Evolutionary conservation across 2,797 vertebrate genomes (phyloP).

Genomic region (Prunella strophiata): DNA sequence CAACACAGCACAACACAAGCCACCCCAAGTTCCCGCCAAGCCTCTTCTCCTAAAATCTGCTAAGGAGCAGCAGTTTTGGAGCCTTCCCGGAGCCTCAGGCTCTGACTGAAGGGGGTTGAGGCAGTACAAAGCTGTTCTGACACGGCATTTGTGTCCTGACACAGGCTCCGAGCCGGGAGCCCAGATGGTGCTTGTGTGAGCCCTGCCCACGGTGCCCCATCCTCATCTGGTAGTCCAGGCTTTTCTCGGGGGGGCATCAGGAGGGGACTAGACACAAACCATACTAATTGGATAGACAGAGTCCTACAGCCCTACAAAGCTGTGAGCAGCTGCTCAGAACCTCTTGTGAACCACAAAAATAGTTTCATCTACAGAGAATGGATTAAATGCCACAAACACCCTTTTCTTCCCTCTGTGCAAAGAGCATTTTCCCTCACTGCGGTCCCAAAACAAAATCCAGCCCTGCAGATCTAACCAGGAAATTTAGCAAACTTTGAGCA

Average conservation of each 20-base stretch:
- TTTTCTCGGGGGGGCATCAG: not conserved
- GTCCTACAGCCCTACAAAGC: not conserved
- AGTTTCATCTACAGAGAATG: not conserved
- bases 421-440: not conserved
- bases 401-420: not conserved
- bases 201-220: fast-evolving
- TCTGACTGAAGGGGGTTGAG: fast-evolving
- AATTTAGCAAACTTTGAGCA: conserved; percentile 38
- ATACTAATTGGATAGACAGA: conserved; percentile 1
- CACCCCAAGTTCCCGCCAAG: not conserved
- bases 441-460: not conserved
- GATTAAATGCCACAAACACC: not conserved
- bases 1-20: not conserved
- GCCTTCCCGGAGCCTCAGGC: not conserved
- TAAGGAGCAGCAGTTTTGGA: not conserved
- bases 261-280: conserved; percentile 6
- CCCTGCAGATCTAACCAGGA: not conserved
- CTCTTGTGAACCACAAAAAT: not conserved
- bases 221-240: not conserved
- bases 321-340: not conserved
- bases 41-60: not conserved
- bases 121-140: not conserved
- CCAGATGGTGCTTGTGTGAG: not conserved
- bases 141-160: fast-evolving
- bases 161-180: fast-evolving